phyloP scores from a whole-genome alignment of 1,140 invertebrate species.

The Cylas formicarius region DNA sequence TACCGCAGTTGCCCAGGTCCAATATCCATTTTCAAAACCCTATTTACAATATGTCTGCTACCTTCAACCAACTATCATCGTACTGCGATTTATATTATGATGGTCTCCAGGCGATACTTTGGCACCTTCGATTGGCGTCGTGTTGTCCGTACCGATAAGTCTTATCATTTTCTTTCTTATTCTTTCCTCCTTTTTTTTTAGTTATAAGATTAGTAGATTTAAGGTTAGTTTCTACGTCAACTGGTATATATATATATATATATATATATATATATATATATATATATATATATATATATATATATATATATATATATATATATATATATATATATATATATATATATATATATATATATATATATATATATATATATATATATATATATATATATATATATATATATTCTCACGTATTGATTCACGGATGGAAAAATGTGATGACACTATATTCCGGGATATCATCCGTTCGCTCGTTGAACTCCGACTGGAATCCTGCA shows the following conservation, averaged over 20 bases:
- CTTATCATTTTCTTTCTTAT: not conserved
- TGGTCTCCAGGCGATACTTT: no score
- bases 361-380: conserved; percentile 3
- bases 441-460: no score
- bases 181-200: not conserved
- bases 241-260: conserved; percentile 7
- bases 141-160: conserved; percentile 2
- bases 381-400: conserved; percentile 1
- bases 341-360: conserved; percentile 7
- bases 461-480: no score
- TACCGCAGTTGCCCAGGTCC: no score
- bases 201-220: not conserved
- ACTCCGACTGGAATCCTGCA: no score
- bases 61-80: no score
- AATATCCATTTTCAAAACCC: no score
- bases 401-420: not conserved
- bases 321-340: conserved; percentile 7
- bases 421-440: no score
- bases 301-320: conserved; percentile 7
- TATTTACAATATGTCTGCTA: no score
- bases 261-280: conserved; percentile 7
- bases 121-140: no score
- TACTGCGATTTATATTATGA: no score
- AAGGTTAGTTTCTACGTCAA: no score
- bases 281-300: conserved; percentile 6